These are phyloP conservation scores for Ericerus pela DNA, from an alignment of 1,140 invertebrate genomes.

Conservation along the genomic window DNA sequence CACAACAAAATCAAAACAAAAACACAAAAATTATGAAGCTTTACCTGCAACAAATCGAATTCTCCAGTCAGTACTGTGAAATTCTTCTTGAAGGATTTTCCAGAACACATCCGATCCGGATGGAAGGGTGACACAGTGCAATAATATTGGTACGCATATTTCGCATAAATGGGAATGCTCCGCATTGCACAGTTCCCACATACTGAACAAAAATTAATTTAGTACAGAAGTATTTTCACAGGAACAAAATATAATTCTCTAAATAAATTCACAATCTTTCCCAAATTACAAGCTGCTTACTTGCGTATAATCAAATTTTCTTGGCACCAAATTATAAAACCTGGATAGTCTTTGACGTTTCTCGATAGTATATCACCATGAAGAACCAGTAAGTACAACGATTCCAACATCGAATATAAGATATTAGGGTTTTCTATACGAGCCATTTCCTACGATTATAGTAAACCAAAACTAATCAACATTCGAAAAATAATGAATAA, in stretches of 20 bases:
- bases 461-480: not conserved
- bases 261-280: not conserved
- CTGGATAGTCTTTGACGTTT: slow-evolving; percentile 75
- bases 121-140: slow-evolving; percentile 87
- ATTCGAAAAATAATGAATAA: not conserved
- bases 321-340: slow-evolving; percentile 95
- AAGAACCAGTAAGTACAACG: slow-evolving; percentile 77
- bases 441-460: slow-evolving; percentile 54
- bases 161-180: slow-evolving; percentile 86
- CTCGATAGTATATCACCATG: slow-evolving; percentile 84
- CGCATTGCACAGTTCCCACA: slow-evolving; percentile 86
- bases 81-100: slow-evolving; percentile 82
- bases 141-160: slow-evolving; percentile 71
- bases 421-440: slow-evolving; percentile 79
- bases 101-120: slow-evolving; percentile 89
- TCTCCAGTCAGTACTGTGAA: slow-evolving; percentile 78
- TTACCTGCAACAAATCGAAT: slow-evolving; percentile 73
- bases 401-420: slow-evolving; percentile 82
- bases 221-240: no score
- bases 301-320: slow-evolving; percentile 90
- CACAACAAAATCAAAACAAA: not conserved
- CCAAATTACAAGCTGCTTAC: slow-evolving; percentile 35
- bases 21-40: not conserved
- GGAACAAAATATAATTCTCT: not conserved
- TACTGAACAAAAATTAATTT: slow-evolving; percentile 37